Base-by-base conservation (phyloP, 2,113 vertebrate species). In the Ursus arctos region DNA sequence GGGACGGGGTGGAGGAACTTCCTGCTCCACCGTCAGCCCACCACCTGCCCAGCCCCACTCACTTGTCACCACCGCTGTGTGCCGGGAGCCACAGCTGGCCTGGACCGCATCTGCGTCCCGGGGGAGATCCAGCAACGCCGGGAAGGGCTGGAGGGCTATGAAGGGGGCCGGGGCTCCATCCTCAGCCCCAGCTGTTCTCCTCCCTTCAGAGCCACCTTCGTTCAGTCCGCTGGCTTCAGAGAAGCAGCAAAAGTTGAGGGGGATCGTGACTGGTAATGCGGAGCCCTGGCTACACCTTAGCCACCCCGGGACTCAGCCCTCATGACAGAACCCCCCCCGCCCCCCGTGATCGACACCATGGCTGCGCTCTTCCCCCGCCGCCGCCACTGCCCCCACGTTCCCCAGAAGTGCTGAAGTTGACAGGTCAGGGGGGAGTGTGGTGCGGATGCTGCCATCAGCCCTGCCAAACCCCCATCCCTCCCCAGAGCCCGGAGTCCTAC, bases 81-180 rank as follows among this genome's bases (percentile, higher is more conserved):
- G 99, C 8, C 99, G 99, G 49, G 99, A 99, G 21, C 99, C 99
- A 4, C 99, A 99, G 99, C 99, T 99, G 98, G 99, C 99, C 2
- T 51, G n/a, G 49, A 47, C 76, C 40, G 99, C 98, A 51, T 99
- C 99, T 53, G 98, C 95, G 7, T 98, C 98, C 18, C 98, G 91
- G 0, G 99, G 99, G 65, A 99, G 97, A 15, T 99, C 99, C 97
- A 99, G 96, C 51, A 99, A 95, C 0, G 99, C 99, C 0, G 99
- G 99, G 96, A 99, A 99, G 0, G 99, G 99, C 98, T 99, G 99
- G 96, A 99, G 99, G 4, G 99, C 99, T 97, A 99, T 99, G 98
- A 99, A 99, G 18, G 99, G 18, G 0, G 72, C 98, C 0, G 94
- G 0, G 0, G 53, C 96, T 61, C 87, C 86, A 0, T 63, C 22